Base-by-base conservation (phyloP, 2,797 vertebrate species). In the Rousettus madagascariensis region DNA sequence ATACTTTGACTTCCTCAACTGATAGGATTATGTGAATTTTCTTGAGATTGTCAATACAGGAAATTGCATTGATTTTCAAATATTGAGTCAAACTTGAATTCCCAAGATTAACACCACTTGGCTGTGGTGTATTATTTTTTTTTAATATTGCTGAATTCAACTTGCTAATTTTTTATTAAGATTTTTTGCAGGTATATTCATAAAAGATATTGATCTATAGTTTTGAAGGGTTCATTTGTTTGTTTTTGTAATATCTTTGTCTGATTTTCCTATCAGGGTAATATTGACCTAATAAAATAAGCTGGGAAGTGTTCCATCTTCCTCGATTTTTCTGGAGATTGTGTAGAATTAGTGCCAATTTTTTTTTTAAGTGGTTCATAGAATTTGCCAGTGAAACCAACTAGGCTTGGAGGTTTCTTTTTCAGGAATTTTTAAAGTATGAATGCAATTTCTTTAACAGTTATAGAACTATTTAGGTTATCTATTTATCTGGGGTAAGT, bases 1-100 rank as follows among this genome's bases (percentile, higher is more conserved):
- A 93, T 71, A 26, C 13, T 69, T 84, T 90, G 15, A 74, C 46
- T 86, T 92, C 22, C 12, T 95, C 80, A 86, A 53, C 59, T 82
- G 19, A 77, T 61, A 57, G 7, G 28, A 89, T 69, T 33, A 43
- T 61, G 9, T 53, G 53, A 17, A 11, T 77, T 83, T 78, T 93
- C 24, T 26, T 87, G 16, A 33, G 28, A 46, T 74, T 91, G 30
- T 36, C 78, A 92, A 72, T 61, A 43, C 38, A 61, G 46, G 38
- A 19, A 33, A 51, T 80, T 57, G 72, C 22, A 75, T 55, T 68
- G 30, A 61, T 33, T 55, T 79, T 59, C 38, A 92, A 69, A 75
- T 86, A 77, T 43, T 63, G 36, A 86, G 28, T 6, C 24, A 72
- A 77, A 71, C 33, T 82, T 83, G 51, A 28, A 90, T 51, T 83